phyloP scores from a whole-genome alignment of 2,113 vertebrate genomes.

The Carassius auratus region DNA sequence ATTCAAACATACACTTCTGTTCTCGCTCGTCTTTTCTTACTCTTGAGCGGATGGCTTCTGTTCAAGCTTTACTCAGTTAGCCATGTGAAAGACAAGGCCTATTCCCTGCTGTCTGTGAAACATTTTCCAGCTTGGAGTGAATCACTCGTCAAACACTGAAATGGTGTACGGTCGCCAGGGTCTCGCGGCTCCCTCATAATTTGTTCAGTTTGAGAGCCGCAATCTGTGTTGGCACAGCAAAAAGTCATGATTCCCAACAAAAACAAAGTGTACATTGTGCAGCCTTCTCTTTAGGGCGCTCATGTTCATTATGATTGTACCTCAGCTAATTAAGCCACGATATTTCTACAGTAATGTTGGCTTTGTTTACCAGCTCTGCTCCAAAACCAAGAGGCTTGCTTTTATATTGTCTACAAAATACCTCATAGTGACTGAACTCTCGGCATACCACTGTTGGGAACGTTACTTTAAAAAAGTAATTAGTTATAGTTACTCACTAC shows the following conservation, averaged over 20 bases:
- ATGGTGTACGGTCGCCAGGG: neutral
- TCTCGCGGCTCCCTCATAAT: neutral
- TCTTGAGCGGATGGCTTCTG: neutral
- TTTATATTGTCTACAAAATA: neutral
- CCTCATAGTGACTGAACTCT: neutral
- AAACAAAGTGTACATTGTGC: slow-evolving; percentile 4
- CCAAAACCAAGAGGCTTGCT: neutral
- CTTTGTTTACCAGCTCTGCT: neutral
- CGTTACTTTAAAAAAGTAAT: too few relatives aligned
- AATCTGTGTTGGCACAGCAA: slow-evolving; percentile 33
- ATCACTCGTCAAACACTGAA: slow-evolving; percentile 1
- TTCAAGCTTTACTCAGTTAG: slow-evolving; percentile 14
- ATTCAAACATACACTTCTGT: neutral
- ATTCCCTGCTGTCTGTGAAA: neutral
- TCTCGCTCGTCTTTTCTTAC: neutral
- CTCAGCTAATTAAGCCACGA: neutral
- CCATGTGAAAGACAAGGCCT: slow-evolving; percentile 3
- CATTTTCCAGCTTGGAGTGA: neutral
- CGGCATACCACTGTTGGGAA: neutral
- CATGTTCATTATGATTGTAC: neutral
- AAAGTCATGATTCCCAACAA: slow-evolving; percentile 13
- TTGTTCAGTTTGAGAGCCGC: neutral
- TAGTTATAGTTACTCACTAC: too few relatives aligned
- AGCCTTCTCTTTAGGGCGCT: neutral
- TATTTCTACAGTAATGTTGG: neutral